Percentiles rank a stretch among this genome's conserved stretches.
These are phyloP conservation scores for Lytechinus variegatus DNA, from an alignment of 35 echinoderm and acorn worm species.

Conservation along the genomic window DNA sequence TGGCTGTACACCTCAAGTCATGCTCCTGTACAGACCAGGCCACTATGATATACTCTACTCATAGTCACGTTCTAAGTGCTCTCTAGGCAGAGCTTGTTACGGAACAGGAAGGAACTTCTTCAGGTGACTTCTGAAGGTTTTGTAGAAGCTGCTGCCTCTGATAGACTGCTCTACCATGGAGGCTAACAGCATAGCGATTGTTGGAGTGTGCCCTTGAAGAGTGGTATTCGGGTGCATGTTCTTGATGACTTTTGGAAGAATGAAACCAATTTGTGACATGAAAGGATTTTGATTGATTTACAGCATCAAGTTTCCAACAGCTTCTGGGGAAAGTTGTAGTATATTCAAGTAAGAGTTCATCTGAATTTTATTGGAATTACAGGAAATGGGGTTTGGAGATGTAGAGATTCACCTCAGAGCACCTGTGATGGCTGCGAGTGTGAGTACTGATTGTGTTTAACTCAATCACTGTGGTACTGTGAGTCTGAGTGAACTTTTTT, in stretches of 20 bases:
- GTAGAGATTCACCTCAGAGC: not conserved
- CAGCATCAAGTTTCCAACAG: not conserved
- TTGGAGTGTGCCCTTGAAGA: not conserved
- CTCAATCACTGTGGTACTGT: not conserved
- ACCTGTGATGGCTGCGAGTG: not conserved
- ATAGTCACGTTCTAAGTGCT: not conserved
- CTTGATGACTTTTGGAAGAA: not conserved
- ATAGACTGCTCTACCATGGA: not conserved
- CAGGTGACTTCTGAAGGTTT: not conserved
- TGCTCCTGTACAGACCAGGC: conserved; percentile 92
- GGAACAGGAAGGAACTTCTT: not conserved
- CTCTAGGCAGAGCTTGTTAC: not conserved
- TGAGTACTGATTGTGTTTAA: not conserved
- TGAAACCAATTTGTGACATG: not conserved
- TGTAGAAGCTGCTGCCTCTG: not conserved
- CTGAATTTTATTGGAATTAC: not conserved
- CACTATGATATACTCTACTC: conserved; percentile 98
- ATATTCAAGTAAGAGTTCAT: not conserved
- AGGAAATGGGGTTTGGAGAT: not conserved
- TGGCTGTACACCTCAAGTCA: conserved; percentile 76
- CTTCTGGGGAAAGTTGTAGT: not conserved
- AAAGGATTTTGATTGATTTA: not conserved
- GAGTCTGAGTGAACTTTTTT: not conserved
- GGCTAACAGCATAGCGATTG: not conserved
- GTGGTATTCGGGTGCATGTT: not conserved